These are phyloP conservation scores for Danio tinwini DNA, from an alignment of 2,797 vertebrate species.

Conservation along the genomic window DNA sequence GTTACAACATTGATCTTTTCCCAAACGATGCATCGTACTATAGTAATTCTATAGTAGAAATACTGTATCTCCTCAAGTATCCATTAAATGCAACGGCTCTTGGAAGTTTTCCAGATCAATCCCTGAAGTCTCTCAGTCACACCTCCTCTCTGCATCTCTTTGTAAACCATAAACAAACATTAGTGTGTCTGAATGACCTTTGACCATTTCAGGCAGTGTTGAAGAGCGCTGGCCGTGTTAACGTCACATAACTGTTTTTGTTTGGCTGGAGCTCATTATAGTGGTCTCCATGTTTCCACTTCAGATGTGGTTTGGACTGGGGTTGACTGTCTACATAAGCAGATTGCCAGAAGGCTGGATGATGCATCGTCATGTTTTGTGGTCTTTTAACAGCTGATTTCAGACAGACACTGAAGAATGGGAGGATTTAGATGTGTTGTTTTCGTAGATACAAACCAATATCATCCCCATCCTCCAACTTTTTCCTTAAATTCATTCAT, in stretches of 20 bases:
- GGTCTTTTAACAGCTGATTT: conserved; percentile 17
- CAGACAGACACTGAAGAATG: neutral
- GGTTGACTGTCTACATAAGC: conserved; percentile 36
- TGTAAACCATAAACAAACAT: conserved; percentile 51
- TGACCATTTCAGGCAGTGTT: conserved; percentile 22
- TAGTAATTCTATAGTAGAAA: too few species aligned
- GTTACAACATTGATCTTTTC: too few species aligned
- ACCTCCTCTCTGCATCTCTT: conserved; percentile 35
- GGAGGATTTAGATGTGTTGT: conserved; percentile 2
- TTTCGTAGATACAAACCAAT: too few species aligned
- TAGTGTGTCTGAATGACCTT: conserved; percentile 26
- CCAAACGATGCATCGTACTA: too few species aligned
- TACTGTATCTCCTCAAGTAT: neutral
- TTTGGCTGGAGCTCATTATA: conserved; percentile 35
- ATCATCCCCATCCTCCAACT: too few species aligned
- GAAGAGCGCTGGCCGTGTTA: conserved; percentile 17
- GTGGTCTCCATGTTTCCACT: conserved; percentile 2
- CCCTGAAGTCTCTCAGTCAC: neutral
- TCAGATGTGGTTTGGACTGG: conserved; percentile 45
- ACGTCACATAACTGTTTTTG: conserved; percentile 21
- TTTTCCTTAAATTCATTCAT: too few species aligned
- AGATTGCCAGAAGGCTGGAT: neutral
- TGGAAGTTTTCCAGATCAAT: conserved; percentile 30
- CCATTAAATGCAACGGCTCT: neutral
- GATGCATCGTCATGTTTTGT: conserved; percentile 12